A percentile compares a stretch with the other conserved stretches of the same genome.
Conservation (phyloP, 2,888 invertebrate species). For the Pimpla rufipes region DNA sequence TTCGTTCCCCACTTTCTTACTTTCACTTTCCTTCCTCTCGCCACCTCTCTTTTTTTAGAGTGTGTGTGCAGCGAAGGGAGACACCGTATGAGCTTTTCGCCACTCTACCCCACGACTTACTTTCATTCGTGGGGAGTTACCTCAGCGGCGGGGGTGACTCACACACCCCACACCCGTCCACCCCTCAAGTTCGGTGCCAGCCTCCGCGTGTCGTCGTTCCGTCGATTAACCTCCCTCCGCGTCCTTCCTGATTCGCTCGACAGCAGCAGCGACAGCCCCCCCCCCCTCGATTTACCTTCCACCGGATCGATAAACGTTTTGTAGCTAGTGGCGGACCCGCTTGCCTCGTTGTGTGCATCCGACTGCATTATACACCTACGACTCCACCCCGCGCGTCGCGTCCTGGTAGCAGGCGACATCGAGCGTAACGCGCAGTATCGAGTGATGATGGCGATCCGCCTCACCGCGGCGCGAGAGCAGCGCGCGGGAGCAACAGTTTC, state of each 20-base stretch:
- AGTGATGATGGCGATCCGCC: conserved; percentile 35
- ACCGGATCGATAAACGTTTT: conserved; percentile 65
- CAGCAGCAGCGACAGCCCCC: conserved; percentile 38
- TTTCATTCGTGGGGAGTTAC: conserved; percentile 31
- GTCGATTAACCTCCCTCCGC: conserved; percentile 69
- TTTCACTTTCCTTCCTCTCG: conserved; percentile 7
- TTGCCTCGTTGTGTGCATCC: conserved; percentile 41
- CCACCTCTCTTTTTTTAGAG: neutral
- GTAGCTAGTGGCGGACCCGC: conserved; percentile 65
- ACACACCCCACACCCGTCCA: no score
- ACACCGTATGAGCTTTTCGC: conserved; percentile 23
- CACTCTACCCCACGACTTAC: conserved; percentile 16
- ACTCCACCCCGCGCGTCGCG: no score
- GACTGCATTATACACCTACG: conserved; percentile 6
- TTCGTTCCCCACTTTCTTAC: conserved; percentile 23
- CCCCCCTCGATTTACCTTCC: conserved; percentile 54
- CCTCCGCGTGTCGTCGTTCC: conserved; percentile 66
- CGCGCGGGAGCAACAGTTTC: conserved; percentile 31
- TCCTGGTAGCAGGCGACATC: conserved; percentile 5
- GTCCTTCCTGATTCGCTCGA: conserved; percentile 37
- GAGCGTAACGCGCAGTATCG: conserved; percentile 37
- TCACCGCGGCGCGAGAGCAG: conserved; percentile 59
- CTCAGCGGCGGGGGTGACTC: conserved; percentile 22
- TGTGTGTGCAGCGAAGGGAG: neutral
- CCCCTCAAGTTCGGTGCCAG: conserved; percentile 48